A percentile compares a stretch with the other conserved stretches of the same genome.
phyloP scores from a whole-genome alignment of 2,113 vertebrate species.

The Gopherus evgoodei region DNA sequence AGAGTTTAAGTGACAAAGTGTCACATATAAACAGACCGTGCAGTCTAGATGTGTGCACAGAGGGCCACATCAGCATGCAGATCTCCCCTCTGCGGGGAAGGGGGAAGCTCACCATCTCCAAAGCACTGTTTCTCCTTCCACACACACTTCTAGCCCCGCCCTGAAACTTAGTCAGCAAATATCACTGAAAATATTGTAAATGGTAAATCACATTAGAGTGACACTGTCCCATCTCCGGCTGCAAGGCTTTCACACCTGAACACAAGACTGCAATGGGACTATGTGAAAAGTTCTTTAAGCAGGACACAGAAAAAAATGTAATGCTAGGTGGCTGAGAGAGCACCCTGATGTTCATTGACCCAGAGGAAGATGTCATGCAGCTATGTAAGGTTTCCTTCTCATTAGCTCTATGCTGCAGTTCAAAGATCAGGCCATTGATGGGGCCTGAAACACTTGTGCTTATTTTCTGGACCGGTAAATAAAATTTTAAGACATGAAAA shows the following conservation, averaged over 20 bases:
- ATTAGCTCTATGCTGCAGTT: neutral
- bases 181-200: neutral
- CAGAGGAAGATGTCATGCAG: neutral
- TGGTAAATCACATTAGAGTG: neutral
- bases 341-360: neutral
- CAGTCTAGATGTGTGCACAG: rapidly evolving
- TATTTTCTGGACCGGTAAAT: too few relatives aligned
- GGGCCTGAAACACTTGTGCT: neutral
- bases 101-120: neutral
- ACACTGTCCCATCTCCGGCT: neutral
- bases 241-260: neutral
- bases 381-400: neutral
- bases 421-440: neutral
- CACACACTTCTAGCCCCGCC: neutral
- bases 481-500: neutral
- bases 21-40: neutral
- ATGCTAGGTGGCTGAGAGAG: neutral
- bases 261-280: neutral
- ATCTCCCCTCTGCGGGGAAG: neutral
- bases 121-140: neutral
- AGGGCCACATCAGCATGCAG: neutral
- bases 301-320: neutral
- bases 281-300: neutral
- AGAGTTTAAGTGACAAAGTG: rapidly evolving
- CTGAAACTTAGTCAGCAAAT: neutral